Percentiles rank a stretch among this genome's conserved stretches.
These are phyloP conservation scores for Harpagoxenus sublaevis DNA, from an alignment of 2,888 invertebrate species.

Conservation along the genomic window DNA sequence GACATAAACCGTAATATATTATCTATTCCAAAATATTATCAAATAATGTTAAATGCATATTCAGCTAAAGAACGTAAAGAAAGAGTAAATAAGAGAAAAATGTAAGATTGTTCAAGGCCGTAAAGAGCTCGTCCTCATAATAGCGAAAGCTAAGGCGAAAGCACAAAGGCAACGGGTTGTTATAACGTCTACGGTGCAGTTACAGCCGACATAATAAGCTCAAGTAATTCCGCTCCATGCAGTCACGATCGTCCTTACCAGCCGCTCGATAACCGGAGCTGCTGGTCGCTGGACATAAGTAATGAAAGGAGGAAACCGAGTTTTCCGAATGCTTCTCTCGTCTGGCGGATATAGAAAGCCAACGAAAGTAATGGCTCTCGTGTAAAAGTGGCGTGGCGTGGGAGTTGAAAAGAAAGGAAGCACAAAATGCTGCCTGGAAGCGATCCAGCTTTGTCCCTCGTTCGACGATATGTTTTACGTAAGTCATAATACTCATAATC, in stretches of 20 bases:
- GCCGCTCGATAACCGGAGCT: slow-evolving; percentile 65
- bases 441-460: slow-evolving; percentile 75
- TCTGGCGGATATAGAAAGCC: slow-evolving; percentile 64
- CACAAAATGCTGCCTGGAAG: slow-evolving; percentile 73
- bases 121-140: slow-evolving; percentile 10
- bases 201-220: slow-evolving; percentile 56
- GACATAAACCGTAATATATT: neutral
- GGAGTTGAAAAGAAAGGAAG: slow-evolving; percentile 44
- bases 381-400: slow-evolving; percentile 24
- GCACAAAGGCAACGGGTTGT: slow-evolving; percentile 41
- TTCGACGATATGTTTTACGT: slow-evolving; percentile 70
- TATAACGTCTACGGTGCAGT: slow-evolving; percentile 44
- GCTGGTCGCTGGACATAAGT: slow-evolving; percentile 70
- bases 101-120: neutral
- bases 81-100: slow-evolving; percentile 14
- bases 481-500: slow-evolving; percentile 77
- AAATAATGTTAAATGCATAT: slow-evolving; percentile 4
- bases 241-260: slow-evolving; percentile 59
- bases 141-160: neutral
- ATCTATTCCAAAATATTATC: neutral
- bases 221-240: slow-evolving; percentile 60
- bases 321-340: slow-evolving; percentile 69
- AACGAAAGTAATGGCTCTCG: slow-evolving; percentile 46
- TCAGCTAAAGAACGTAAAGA: neutral
- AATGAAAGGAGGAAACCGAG: slow-evolving; percentile 69